These are phyloP conservation scores for Apistogramma diplotaenia DNA, from an alignment of 2,113 vertebrate genomes.

Conservation along the genomic window DNA sequence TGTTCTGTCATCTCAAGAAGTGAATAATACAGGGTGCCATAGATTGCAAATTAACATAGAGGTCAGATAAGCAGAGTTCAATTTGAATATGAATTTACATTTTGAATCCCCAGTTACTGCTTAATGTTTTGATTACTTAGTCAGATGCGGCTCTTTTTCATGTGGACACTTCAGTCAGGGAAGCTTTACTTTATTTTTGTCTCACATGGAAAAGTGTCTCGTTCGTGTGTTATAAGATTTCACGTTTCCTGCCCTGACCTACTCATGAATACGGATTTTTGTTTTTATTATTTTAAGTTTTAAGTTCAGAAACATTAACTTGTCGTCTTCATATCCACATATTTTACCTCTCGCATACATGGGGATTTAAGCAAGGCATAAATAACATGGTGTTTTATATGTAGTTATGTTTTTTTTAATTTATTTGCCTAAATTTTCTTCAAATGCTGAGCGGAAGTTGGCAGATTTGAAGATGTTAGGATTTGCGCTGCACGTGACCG, in stretches of 20 bases:
- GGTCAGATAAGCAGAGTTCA: constrained; percentile 65
- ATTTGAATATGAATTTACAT: constrained; percentile 60
- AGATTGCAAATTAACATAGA: constrained; percentile 66
- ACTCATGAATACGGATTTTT: not conserved
- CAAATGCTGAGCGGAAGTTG: not conserved
- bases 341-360: too few relatives aligned
- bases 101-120: constrained; percentile 18
- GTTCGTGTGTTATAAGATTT: not conserved
- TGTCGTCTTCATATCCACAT: too few relatives aligned
- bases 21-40: constrained; percentile 64
- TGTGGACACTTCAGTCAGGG: not conserved
- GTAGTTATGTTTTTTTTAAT: constrained; percentile 15
- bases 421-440: constrained; percentile 7
- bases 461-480: not conserved
- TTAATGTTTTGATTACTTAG: constrained; percentile 3
- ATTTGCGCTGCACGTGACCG: not conserved
- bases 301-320: too few relatives aligned
- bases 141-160: not conserved
- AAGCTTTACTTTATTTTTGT: constrained; percentile 2
- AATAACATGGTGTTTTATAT: constrained; percentile 24
- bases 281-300: not conserved
- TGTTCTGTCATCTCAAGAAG: constrained; percentile 51
- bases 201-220: not conserved
- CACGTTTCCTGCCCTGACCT: not conserved
- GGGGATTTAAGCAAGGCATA: constrained; percentile 22